phyloP scores from a whole-genome alignment of 2,888 invertebrate genomes.

The Caenorhabditis parvicauda region DNA sequence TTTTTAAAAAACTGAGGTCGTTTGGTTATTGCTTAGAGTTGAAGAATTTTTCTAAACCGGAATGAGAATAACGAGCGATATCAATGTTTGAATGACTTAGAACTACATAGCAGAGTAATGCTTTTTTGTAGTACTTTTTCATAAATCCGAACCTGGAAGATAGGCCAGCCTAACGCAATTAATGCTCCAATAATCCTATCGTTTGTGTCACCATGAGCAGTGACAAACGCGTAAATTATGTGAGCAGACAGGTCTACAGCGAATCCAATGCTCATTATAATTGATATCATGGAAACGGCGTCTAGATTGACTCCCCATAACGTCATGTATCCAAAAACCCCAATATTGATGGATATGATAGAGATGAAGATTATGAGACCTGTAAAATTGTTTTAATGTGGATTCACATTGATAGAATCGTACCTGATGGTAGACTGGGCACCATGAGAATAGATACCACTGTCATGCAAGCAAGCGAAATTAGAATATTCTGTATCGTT shows the following conservation, averaged over 20 bases:
- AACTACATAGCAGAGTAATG: too few relatives aligned
- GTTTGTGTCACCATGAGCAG: constrained; percentile 77
- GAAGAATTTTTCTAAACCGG: too few relatives aligned
- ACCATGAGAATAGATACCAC: constrained; percentile 87
- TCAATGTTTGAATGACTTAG: too few relatives aligned
- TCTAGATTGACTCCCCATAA: constrained; percentile 82
- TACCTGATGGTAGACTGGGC: constrained; percentile 67
- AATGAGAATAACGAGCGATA: too few relatives aligned
- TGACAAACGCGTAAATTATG: constrained; percentile 91
- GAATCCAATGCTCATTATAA: constrained; percentile 95
- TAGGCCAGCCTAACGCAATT: constrained; percentile 83
- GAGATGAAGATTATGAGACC: constrained; percentile 90
- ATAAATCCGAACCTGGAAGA: constrained; percentile 67
- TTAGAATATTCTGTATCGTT: constrained; percentile 75
- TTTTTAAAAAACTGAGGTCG: too few relatives aligned
- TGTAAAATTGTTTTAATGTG: constrained; percentile 18
- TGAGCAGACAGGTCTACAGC: constrained; percentile 87
- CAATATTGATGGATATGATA: constrained; percentile 86
- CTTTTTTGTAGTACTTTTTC: too few relatives aligned
- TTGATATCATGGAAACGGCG: constrained; percentile 81
- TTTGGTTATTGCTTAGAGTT: too few relatives aligned
- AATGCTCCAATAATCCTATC: constrained; percentile 81
- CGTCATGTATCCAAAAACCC: constrained; percentile 93
- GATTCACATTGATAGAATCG: not conserved
- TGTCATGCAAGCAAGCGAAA: constrained; percentile 79